Evolutionary conservation across 2,113 vertebrate species (phyloP).

Genomic region (Microcebus griseorufus): DNA sequence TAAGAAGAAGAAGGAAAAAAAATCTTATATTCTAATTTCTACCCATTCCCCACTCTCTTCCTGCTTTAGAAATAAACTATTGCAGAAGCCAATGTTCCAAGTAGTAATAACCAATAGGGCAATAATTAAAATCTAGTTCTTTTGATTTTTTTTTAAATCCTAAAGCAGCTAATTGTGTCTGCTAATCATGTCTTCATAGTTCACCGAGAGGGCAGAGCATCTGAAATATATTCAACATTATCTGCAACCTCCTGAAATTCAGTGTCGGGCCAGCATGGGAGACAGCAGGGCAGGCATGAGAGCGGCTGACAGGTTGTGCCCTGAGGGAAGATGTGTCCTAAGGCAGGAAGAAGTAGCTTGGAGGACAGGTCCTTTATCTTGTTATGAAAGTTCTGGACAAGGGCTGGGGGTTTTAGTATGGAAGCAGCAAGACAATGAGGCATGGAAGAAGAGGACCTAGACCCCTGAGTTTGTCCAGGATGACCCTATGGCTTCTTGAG

Average conservation of each 20-base stretch:
- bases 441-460: neutral
- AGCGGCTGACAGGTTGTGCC: neutral
- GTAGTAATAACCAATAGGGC: conserved; percentile 37
- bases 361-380: neutral
- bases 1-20: conserved; percentile 28
- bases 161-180: conserved; percentile 61
- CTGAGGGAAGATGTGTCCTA: neutral
- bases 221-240: conserved; percentile 45
- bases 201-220: conserved; percentile 59
- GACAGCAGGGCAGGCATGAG: neutral
- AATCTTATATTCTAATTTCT: conserved; percentile 42
- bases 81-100: conserved; percentile 22
- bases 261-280: neutral
- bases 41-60: conserved; percentile 30
- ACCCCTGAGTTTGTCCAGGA: neutral
- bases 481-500: neutral
- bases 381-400: neutral
- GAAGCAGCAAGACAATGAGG: neutral
- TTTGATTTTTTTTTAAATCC: neutral
- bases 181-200: conserved; percentile 67
- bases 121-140: conserved; percentile 62
- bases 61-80: conserved; percentile 52
- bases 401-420: neutral
- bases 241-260: conserved; percentile 33
- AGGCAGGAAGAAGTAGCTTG: neutral